These are phyloP conservation scores for Aphrophora alni DNA, from an alignment of 2,888 invertebrate genomes.

Conservation along the genomic window DNA sequence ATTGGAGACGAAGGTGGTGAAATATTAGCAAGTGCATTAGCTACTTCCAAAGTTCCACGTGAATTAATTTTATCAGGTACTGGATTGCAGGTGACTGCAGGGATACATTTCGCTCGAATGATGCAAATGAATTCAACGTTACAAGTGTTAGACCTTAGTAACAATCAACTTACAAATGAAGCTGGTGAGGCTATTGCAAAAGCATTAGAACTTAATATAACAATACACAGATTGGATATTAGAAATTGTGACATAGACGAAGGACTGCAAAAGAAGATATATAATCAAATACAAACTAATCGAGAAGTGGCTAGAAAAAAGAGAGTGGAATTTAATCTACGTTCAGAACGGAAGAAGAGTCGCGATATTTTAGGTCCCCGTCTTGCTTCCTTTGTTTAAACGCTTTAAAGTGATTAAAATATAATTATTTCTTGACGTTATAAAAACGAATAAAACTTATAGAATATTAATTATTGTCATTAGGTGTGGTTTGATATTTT, in stretches of 20 bases:
- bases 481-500: too few species aligned
- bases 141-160: constrained; percentile 34
- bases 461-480: too few species aligned
- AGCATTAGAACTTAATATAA: constrained; percentile 17
- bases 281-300: constrained; percentile 18
- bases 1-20: constrained; percentile 37
- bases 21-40: constrained; percentile 30
- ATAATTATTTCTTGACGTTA: too few species aligned
- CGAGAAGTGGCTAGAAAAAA: constrained; percentile 8
- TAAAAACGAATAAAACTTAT: too few species aligned
- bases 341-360: neutral
- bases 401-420: too few species aligned
- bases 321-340: neutral
- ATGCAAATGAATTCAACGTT: constrained; percentile 28
- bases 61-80: constrained; percentile 34
- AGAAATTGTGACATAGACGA: constrained; percentile 32
- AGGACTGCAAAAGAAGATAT: constrained; percentile 13
- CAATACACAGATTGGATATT: constrained; percentile 26
- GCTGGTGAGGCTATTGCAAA: constrained; percentile 31
- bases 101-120: constrained; percentile 25
- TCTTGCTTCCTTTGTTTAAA: too few species aligned
- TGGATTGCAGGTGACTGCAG: constrained; percentile 23
- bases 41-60: constrained; percentile 16
- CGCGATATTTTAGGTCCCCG: neutral
- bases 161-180: constrained; percentile 34